These are phyloP conservation scores for Scaptodrosophila lebanonensis DNA, from an alignment of 1,140 invertebrate genomes.

Conservation along the genomic window DNA sequence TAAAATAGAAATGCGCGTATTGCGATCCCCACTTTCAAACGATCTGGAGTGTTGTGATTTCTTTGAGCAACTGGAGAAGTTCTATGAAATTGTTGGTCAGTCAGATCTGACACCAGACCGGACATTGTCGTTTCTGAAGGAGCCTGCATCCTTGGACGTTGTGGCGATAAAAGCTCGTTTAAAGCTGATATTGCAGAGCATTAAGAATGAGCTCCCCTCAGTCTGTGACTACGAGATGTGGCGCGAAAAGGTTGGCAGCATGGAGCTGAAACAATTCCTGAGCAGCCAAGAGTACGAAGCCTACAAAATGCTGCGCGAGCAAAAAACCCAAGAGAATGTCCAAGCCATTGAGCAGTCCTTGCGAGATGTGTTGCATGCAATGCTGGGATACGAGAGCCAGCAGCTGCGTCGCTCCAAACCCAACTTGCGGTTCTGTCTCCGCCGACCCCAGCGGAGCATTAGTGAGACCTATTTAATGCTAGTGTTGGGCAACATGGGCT, in stretches of 20 bases:
- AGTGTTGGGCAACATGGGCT: constrained; percentile 29
- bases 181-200: neutral
- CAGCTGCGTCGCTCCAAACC: constrained; percentile 20
- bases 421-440: constrained; percentile 28
- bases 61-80: constrained; percentile 42
- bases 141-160: neutral
- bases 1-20: too few species aligned
- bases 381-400: constrained; percentile 37
- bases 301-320: constrained; percentile 19
- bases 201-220: neutral
- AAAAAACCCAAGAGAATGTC: constrained; percentile 4
- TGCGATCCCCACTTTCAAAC: constrained; percentile 32
- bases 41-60: neutral
- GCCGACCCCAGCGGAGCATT: constrained; percentile 35
- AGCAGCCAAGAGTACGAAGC: constrained; percentile 1
- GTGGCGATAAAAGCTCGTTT: neutral
- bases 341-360: neutral
- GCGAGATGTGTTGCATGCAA: constrained; percentile 28
- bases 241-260: neutral
- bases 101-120: neutral
- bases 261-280: constrained; percentile 17
- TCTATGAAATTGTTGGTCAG: constrained; percentile 21
- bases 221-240: neutral
- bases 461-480: constrained; percentile 44
- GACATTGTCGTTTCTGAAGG: too few species aligned